phyloP scores from a whole-genome alignment of 1,140 invertebrate genomes.

The Drosophila chauvacae region DNA sequence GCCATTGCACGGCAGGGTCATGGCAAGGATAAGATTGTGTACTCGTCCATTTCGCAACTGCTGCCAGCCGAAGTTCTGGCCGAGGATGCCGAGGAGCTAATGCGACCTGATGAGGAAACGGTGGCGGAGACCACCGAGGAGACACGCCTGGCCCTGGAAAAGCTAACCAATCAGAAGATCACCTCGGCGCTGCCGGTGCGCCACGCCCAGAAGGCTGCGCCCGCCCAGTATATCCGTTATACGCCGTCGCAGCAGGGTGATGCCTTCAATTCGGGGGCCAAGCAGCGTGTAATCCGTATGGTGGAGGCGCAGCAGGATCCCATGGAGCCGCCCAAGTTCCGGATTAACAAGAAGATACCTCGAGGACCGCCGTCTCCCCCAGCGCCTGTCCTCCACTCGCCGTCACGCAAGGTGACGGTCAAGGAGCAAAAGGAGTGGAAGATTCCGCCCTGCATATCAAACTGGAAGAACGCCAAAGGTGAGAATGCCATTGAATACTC shows the following conservation, averaged over 20 bases:
- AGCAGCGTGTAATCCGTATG: slow-evolving; percentile 98
- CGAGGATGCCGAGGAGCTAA: slow-evolving; percentile 95
- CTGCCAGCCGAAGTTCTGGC: slow-evolving; percentile 96
- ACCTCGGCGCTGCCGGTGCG: slow-evolving; percentile 97
- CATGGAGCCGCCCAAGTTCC: slow-evolving; percentile 99
- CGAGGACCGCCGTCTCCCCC: slow-evolving; percentile 99
- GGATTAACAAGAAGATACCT: slow-evolving; percentile 98
- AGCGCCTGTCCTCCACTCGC: slow-evolving; percentile 95
- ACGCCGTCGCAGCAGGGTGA: slow-evolving; percentile 98
- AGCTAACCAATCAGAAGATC: slow-evolving; percentile 94
- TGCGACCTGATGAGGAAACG: slow-evolving; percentile 94
- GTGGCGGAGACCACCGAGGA: slow-evolving; percentile 94
- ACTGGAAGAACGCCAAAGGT: slow-evolving; percentile 99
- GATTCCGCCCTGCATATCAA: slow-evolving; percentile 99
- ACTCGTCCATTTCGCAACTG: slow-evolving; percentile 97
- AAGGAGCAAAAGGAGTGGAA: slow-evolving; percentile 99
- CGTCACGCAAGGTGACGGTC: slow-evolving; percentile 97
- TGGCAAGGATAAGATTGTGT: slow-evolving; percentile 98
- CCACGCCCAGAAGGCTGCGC: slow-evolving; percentile 94
- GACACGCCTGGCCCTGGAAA: slow-evolving; percentile 93
- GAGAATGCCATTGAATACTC: no score
- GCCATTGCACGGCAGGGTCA: slow-evolving; percentile 97
- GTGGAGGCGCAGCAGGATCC: slow-evolving; percentile 98
- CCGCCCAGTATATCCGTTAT: slow-evolving; percentile 98
- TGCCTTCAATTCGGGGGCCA: slow-evolving; percentile 98